Base-by-base conservation (phyloP, 2,797 vertebrate species). In the Columba guinea region DNA sequence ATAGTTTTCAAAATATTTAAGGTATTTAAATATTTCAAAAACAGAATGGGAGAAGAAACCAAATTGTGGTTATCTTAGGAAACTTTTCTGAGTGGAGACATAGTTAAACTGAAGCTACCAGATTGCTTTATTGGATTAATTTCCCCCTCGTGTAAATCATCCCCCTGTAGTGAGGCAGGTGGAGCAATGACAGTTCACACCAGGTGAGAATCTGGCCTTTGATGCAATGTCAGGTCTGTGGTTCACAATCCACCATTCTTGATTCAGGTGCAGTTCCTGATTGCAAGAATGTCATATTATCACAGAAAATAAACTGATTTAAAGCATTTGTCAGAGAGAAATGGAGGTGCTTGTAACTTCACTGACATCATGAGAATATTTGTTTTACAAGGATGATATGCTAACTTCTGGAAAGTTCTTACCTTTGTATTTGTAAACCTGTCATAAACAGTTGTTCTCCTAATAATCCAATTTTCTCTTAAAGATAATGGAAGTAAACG, bases 401-500 rank as follows among this genome's bases (percentile, higher is more conserved):
- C 10, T 30, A 60, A 51, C 44, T 82, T 77, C 35, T 92, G 73
- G 65, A 32, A 80, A 37, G 59, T 87, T 53, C 34, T 74, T 79
- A 2, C 34, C 28, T 94, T 59, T 83, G 17, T 46, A 41, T 94
- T 77, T 81, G 11, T 92, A 56, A 58, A 13, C 49, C 68, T 85
- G 48, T 76, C 51, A 7, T 73, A 65, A 39, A 81, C 26, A 58
- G 26, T 73, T 87, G 13, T 82, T 91, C 53, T 93, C 64, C 87
- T 91, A 68, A 95, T 16, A n/a, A 26, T 49, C 34, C 5, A 7
- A 6, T 75, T 94, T 96, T 67, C 87, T 46, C 55, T 71, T 79
- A 59, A 93, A 99, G 99, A 98, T 99, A 97, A 99, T 99, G 99
- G 99, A 99, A 98, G 98, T 99, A 67, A 99, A 99, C 37, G 99